These are phyloP conservation scores for Hystrix brachyura DNA, from an alignment of 2,113 vertebrate genomes.

Conservation along the genomic window DNA sequence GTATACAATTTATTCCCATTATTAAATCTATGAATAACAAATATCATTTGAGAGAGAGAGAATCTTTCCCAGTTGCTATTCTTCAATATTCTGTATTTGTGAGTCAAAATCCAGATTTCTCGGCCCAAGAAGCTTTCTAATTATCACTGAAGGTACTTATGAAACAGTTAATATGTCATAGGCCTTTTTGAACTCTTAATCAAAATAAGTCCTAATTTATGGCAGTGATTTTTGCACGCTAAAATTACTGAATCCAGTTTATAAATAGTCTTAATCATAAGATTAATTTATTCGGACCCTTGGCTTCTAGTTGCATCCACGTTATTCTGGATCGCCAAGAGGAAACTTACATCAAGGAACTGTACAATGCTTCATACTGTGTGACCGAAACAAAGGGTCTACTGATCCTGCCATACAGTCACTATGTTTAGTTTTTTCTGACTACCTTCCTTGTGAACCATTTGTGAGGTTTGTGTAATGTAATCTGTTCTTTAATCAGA, in stretches of 20 bases:
- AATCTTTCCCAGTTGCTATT: neutral
- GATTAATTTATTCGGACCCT: neutral
- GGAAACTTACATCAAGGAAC: neutral
- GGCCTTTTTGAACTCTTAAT: neutral
- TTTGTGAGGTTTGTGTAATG: neutral
- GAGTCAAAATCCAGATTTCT: neutral
- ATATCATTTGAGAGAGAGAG: neutral
- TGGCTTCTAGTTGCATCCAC: neutral
- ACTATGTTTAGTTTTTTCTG: neutral
- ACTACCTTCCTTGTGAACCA: neutral
- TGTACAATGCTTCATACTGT: neutral
- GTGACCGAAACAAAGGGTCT: neutral
- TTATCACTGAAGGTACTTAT: neutral
- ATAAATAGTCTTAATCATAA: neutral
- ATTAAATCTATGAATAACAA: slow-evolving; percentile 49
- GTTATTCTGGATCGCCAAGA: neutral
- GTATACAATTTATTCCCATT: neutral
- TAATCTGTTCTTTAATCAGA: neutral
- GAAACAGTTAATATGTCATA: neutral
- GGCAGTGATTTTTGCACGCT: neutral
- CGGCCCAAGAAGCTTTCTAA: neutral
- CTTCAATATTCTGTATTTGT: neutral
- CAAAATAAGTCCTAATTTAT: neutral
- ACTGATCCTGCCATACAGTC: neutral
- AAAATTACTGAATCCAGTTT: neutral